Conservation (phyloP, 2,113 vertebrate genomes). For the Scolopax mira region DNA sequence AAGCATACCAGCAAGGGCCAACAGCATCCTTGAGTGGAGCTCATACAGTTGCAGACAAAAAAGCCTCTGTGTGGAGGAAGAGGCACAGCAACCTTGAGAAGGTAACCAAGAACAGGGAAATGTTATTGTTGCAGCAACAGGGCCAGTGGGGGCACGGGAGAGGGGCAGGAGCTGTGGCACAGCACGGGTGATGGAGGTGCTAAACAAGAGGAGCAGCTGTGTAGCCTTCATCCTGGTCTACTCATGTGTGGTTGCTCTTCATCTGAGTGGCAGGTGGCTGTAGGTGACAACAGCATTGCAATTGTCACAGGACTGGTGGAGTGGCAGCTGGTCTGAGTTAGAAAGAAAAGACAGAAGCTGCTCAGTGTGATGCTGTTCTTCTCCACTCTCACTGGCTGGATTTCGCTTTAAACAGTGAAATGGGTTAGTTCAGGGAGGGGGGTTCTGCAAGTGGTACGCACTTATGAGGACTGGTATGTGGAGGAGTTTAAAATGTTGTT, state of each 20-base stretch:
- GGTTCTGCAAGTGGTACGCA: fast-evolving
- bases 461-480: background rate
- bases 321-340: background rate
- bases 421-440: background rate
- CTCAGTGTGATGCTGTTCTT: background rate
- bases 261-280: background rate
- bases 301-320: background rate
- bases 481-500: background rate
- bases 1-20: background rate
- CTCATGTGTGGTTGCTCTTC: fast-evolving
- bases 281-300: background rate
- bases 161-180: background rate
- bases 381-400: background rate
- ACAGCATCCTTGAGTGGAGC: background rate
- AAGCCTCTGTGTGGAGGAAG: background rate
- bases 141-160: background rate
- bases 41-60: background rate
- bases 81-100: fast-evolving
- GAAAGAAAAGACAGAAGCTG: background rate
- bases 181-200: background rate
- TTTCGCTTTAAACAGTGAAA: background rate
- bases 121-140: background rate
- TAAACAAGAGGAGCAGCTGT: background rate
- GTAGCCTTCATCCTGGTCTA: background rate
- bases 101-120: background rate